Percentiles rank a stretch among this genome's conserved stretches.
phyloP scores from a whole-genome alignment of 2,113 vertebrate species.

The Salvelinus sp. region DNA sequence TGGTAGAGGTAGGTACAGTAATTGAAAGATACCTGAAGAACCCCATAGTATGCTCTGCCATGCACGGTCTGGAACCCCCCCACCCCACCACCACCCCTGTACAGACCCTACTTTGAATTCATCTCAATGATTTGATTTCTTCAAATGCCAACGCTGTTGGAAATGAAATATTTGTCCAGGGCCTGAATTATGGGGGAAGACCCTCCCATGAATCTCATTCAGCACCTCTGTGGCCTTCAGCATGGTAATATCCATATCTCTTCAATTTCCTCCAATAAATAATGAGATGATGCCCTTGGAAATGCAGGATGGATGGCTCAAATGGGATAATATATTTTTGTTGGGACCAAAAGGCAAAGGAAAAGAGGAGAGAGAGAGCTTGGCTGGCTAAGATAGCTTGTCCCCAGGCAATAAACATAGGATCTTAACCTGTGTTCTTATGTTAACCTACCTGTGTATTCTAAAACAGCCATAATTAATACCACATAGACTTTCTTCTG shows the following conservation, averaged over 20 bases:
- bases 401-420: no score
- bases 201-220: conserved; percentile 67
- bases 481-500: no score
- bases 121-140: conserved; percentile 66
- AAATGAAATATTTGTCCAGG: conserved; percentile 69
- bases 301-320: conserved; percentile 58
- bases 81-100: conserved; percentile 8
- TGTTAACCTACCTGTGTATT: no score
- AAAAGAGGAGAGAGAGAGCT: not conserved
- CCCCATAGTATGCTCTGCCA: conserved; percentile 31
- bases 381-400: not conserved
- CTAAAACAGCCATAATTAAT: no score
- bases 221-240: conserved; percentile 65
- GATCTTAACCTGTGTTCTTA: no score
- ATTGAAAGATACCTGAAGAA: conserved; percentile 61
- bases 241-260: conserved; percentile 70
- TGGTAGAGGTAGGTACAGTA: conserved; percentile 18
- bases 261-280: conserved; percentile 71
- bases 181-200: conserved; percentile 65
- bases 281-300: conserved; percentile 68
- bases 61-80: conserved; percentile 26
- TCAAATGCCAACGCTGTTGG: conserved; percentile 66
- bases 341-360: conserved; percentile 31
- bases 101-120: conserved; percentile 61
- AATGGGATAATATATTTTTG: conserved; percentile 63